Conservation (phyloP, 2,888 invertebrate species). For the Agrochola litura region DNA sequence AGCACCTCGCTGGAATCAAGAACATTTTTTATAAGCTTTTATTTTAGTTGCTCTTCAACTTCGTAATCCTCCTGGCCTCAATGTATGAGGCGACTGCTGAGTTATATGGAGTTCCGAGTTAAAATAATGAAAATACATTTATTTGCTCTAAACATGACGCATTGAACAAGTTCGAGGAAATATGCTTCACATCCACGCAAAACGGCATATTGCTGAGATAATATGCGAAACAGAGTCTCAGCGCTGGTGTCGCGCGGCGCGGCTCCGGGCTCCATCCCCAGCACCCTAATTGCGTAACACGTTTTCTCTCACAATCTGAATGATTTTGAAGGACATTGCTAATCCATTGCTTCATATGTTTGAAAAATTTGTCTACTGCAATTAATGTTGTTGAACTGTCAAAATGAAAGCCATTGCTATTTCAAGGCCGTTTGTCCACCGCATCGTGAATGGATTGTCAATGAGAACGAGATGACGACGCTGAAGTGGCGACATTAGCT, state of each 20-base stretch:
- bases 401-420: too few relatives aligned
- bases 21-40: background rate
- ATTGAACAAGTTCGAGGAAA: background rate
- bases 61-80: background rate
- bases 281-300: too few relatives aligned
- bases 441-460: too few relatives aligned
- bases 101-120: background rate
- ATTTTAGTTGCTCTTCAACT: background rate
- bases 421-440: too few relatives aligned
- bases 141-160: background rate
- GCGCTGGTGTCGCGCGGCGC: background rate
- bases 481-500: too few relatives aligned
- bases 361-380: too few relatives aligned
- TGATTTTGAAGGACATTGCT: too few relatives aligned
- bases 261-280: background rate
- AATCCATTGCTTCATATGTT: too few relatives aligned
- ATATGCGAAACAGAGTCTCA: background rate
- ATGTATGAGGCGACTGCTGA: background rate
- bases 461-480: too few relatives aligned
- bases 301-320: too few relatives aligned
- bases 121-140: background rate
- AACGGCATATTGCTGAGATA: background rate
- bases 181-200: background rate
- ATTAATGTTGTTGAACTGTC: too few relatives aligned
- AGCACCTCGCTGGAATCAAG: slow-evolving; percentile 76